phyloP scores from a whole-genome alignment of 1,140 invertebrate species.

The Aporrectodea caliginosa region DNA sequence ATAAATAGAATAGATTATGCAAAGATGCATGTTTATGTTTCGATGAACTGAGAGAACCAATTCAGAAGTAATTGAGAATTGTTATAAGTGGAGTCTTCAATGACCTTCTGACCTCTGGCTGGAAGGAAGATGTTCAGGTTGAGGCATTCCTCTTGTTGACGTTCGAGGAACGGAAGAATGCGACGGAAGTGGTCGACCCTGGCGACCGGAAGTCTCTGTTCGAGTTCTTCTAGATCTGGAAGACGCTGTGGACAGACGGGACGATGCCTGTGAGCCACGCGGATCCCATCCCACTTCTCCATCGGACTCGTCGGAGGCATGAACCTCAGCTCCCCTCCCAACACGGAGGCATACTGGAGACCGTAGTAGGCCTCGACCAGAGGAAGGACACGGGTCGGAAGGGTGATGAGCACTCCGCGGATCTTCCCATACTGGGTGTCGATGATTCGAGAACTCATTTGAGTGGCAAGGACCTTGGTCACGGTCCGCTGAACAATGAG shows the following conservation, averaged over 20 bases:
- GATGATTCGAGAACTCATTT: not conserved
- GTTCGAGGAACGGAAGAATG: conserved; percentile 29
- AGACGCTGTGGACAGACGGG: conserved; percentile 30
- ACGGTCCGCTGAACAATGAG: not conserved
- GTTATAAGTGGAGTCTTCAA: too few relatives aligned
- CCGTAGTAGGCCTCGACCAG: conserved; percentile 27
- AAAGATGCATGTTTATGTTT: too few relatives aligned
- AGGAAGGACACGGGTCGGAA: not conserved
- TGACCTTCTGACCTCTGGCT: conserved; percentile 30
- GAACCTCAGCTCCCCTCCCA: conserved; percentile 24
- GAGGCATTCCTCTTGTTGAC: conserved; percentile 36
- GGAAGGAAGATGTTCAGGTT: conserved; percentile 36
- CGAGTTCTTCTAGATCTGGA: conserved; percentile 16
- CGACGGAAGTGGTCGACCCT: conserved; percentile 27
- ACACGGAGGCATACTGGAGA: conserved; percentile 30
- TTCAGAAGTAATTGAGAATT: too few relatives aligned
- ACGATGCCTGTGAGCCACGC: not conserved
- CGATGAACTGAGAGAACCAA: too few relatives aligned
- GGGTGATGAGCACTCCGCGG: not conserved
- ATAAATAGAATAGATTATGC: too few relatives aligned
- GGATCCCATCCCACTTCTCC: conserved; percentile 25
- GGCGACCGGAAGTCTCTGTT: conserved; percentile 4
- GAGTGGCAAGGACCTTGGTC: not conserved
- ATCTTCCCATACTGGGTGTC: not conserved
- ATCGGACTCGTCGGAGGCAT: conserved; percentile 27